A percentile compares a stretch with the other conserved stretches of the same genome.
Evolutionary conservation across 1,140 invertebrate species (phyloP).

Genomic region (Polypedilum vanderplanki): DNA sequence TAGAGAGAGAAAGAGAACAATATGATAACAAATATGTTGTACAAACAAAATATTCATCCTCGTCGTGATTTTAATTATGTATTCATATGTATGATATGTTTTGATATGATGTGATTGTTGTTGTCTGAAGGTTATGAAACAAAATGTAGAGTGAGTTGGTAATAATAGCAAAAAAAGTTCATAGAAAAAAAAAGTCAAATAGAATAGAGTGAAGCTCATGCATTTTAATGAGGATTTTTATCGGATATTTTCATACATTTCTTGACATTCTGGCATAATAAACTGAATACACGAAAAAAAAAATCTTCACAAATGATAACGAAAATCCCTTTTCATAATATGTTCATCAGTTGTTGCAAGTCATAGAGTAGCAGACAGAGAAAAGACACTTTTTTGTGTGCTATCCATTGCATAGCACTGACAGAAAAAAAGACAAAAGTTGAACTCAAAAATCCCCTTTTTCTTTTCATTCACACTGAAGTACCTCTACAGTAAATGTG

Average conservation of each 20-base stretch:
- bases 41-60: conserved; percentile 9
- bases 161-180: neutral
- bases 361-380: neutral
- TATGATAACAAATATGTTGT: conserved; percentile 24
- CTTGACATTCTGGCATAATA: neutral
- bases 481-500: conserved; percentile 7
- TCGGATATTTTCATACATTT: conserved; percentile 1
- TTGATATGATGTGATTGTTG: neutral
- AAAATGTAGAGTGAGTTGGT: neutral
- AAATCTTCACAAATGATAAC: conserved; percentile 5
- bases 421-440: neutral
- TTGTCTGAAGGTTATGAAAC: neutral
- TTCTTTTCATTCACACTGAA: neutral
- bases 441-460: neutral
- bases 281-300: neutral
- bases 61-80: conserved; percentile 11
- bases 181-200: neutral
- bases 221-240: conserved; percentile 19
- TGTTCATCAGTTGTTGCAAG: neutral
- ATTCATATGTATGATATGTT: conserved; percentile 3
- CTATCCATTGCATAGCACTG: neutral
- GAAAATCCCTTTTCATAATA: conserved; percentile 3
- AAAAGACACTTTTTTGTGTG: no score
- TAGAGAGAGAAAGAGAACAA: neutral
- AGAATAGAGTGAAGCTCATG: neutral